Percentiles rank a stretch among this genome's conserved stretches.
Conservation (phyloP, 2,797 vertebrate genomes). For the Poeciliopsis presidionis region DNA sequence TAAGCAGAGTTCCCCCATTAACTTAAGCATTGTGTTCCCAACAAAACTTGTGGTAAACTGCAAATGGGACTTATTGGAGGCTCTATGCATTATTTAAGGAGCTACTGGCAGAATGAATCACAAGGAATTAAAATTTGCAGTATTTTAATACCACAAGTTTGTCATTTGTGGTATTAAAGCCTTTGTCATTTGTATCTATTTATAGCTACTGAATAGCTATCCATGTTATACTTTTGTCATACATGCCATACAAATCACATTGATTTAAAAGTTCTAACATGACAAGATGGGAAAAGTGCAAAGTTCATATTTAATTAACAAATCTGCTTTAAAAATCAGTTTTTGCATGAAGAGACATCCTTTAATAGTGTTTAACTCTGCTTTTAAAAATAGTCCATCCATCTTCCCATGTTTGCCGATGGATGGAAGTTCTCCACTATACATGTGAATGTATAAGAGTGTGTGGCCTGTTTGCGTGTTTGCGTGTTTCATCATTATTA, state of each 20-base stretch:
- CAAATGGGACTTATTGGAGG: neutral
- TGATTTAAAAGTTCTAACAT: neutral
- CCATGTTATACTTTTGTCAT: neutral
- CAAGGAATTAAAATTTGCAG: neutral
- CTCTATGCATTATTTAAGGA: neutral
- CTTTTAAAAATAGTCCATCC: too few species aligned
- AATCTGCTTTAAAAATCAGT: neutral
- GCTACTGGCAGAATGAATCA: too few species aligned
- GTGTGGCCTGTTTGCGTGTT: too few species aligned
- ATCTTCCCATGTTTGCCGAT: too few species aligned
- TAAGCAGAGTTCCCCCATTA: neutral
- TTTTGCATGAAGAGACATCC: neutral
- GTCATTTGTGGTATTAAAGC: too few species aligned
- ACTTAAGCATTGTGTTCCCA: neutral
- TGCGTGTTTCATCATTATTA: slow-evolving; percentile 5
- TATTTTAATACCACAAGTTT: too few species aligned
- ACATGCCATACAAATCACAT: neutral
- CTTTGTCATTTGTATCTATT: too few species aligned
- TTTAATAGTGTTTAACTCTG: neutral
- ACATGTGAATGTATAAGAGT: too few species aligned
- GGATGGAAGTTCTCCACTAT: too few species aligned
- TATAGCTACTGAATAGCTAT: neutral
- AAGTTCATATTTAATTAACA: neutral
- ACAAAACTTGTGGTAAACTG: neutral
- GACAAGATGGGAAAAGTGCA: neutral